Conservation (phyloP, 1,140 invertebrate genomes). For the Heliconius melpomene region DNA sequence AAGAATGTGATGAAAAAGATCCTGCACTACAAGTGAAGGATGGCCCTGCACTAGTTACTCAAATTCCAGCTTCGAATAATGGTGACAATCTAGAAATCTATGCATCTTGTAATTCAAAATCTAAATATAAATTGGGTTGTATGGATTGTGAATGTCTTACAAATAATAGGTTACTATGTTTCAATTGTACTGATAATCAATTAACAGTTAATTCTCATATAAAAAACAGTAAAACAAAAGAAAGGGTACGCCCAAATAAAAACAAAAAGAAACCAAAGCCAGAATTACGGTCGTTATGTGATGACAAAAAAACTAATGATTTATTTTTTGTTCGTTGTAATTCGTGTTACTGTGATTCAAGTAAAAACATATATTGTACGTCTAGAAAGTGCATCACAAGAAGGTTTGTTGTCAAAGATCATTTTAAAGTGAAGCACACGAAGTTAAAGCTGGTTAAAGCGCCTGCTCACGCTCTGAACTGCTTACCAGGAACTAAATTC, state of each 20-base stretch:
- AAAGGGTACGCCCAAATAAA: not conserved
- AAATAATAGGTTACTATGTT: slow-evolving; percentile 64
- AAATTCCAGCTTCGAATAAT: slow-evolving; percentile 2
- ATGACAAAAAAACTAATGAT: slow-evolving; percentile 21
- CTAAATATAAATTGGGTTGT: slow-evolving; percentile 57
- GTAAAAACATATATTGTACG: slow-evolving; percentile 49
- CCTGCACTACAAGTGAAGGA: slow-evolving; percentile 40
- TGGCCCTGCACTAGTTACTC: not conserved
- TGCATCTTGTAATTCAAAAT: slow-evolving; percentile 46
- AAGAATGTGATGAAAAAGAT: slow-evolving; percentile 53
- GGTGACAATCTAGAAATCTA: slow-evolving; percentile 54
- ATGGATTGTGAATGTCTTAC: slow-evolving; percentile 57
- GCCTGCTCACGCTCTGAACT: slow-evolving; percentile 46
- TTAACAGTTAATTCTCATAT: not conserved
- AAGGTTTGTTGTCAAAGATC: not conserved
- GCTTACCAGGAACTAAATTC: slow-evolving; percentile 48
- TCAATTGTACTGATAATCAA: slow-evolving; percentile 19
- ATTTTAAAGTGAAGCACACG: not conserved
- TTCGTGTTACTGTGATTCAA: slow-evolving; percentile 53
- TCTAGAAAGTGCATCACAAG: slow-evolving; percentile 46
- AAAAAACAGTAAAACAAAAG: not conserved
- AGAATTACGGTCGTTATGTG: not conserved
- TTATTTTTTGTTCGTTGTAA: slow-evolving; percentile 58
- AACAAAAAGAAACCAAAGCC: not conserved
- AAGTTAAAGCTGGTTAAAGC: slow-evolving; percentile 29